Base-by-base conservation (phyloP, 2,888 invertebrate species). In the Cheilosia scutellata region DNA sequence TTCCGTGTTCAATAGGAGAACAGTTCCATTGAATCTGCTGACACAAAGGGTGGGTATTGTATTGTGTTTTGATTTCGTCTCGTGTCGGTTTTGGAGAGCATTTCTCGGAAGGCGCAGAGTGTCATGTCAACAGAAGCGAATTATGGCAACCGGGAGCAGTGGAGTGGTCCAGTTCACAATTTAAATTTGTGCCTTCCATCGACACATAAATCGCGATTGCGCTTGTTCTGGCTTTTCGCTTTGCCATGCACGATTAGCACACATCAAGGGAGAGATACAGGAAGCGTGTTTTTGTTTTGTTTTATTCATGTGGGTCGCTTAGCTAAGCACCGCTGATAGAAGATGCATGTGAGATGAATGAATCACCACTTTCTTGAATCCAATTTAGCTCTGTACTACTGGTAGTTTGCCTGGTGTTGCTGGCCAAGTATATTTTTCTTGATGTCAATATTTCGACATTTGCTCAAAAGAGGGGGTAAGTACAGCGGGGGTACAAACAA, bases 1-100 rank as follows among this genome's bases (percentile, higher is more conserved):
- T 76, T 76, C 66, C 79, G 71, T 58, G 57, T 71, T 83, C 44
- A 78, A 58, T 42, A 68, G 68, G 74, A 29, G 74, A 70, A 79
- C 51, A 44, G 29, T 53, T 65, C 75, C 75, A 84, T 80, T 79
- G 75, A 75, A 79, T 63, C 65, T 49, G 75, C 75, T 75, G 53
- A 62, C 60, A 84, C 75, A 84, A 84, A 71, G 84, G 75, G 55
- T 49, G 75, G 65, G 44, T 66, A 84, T 84, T 84, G 80, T 84
- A 16, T 55, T 78, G 53, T 80, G 74, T 55, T 80, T 37, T 47
- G 58, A 60, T 66, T 80, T 70, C 37, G 55, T 33, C 51, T 51
- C 57, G 44, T 62, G 20, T 20, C 20, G 37, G 37, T 49, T 62
- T 62, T 44, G 33, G 53, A 55, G 75, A 70, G 65, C 13, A 9